Evolutionary conservation across 1,140 invertebrate genomes (phyloP).

Genomic region (Drosophila arizonae): DNA sequence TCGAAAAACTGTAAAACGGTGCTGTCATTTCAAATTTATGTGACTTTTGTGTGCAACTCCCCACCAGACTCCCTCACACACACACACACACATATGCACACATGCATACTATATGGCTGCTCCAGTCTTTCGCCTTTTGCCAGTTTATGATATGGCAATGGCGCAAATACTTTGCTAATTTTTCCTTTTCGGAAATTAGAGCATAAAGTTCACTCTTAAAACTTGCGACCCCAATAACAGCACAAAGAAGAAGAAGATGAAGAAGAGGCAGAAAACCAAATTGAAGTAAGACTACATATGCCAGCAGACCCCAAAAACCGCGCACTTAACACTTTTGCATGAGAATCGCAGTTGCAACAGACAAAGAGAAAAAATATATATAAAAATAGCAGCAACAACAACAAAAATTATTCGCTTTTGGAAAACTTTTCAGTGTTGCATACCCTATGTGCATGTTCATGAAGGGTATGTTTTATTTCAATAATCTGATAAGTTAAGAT

Average conservation of each 20-base stretch:
- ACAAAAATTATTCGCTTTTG: constrained; percentile 65
- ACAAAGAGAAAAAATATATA: constrained; percentile 24
- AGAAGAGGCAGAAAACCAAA: not conserved
- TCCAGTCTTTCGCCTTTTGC: constrained; percentile 46
- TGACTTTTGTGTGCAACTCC: constrained; percentile 74
- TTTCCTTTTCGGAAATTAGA: constrained; percentile 81
- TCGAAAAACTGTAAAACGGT: constrained; percentile 77
- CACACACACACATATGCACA: not conserved
- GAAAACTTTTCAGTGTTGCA: constrained; percentile 52
- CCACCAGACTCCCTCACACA: constrained; percentile 9
- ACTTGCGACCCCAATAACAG: constrained; percentile 39
- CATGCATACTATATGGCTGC: constrained; percentile 16
- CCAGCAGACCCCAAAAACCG: constrained; percentile 47
- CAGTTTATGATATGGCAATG: constrained; percentile 78
- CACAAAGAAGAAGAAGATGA: constrained; percentile 3
- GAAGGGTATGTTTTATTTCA: not conserved
- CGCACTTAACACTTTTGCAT: constrained; percentile 70
- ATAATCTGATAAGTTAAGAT: too few relatives aligned
- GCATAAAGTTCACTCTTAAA: constrained; percentile 77
- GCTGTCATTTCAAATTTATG: constrained; percentile 80
- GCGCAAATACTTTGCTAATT: constrained; percentile 79
- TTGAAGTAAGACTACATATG: constrained; percentile 30
- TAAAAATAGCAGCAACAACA: not conserved
- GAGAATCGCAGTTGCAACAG: constrained; percentile 63
- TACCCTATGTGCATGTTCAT: constrained; percentile 5